These are phyloP conservation scores for Tachina fera DNA, from an alignment of 2,888 invertebrate genomes.

Conservation along the genomic window DNA sequence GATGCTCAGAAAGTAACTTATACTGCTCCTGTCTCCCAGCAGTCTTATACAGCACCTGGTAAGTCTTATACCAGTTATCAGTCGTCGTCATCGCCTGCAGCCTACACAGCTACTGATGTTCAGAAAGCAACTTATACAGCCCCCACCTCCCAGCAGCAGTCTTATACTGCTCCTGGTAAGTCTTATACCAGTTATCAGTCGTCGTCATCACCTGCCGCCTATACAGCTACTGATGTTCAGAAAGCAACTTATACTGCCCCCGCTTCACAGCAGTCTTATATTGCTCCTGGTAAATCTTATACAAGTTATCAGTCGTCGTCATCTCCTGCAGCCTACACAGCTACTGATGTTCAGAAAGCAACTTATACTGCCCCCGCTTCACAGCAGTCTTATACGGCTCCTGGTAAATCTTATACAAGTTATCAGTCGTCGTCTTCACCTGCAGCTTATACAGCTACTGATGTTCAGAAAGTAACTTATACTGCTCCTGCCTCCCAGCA, in stretches of 20 bases:
- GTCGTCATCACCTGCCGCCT: slow-evolving; percentile 21
- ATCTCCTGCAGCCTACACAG: slow-evolving; percentile 19
- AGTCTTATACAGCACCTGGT: slow-evolving; percentile 46
- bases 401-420: slow-evolving; percentile 60
- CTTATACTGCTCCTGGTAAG: slow-evolving; percentile 55
- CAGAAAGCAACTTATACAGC: slow-evolving; percentile 36
- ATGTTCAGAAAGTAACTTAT: slow-evolving; percentile 40
- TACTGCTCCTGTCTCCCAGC: slow-evolving; percentile 10
- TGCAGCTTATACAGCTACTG: not conserved
- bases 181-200: slow-evolving; percentile 62
- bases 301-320: slow-evolving; percentile 60
- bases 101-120: slow-evolving; percentile 4
- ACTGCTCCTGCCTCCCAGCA: slow-evolving; percentile 17
- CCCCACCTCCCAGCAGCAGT: slow-evolving; percentile 23
- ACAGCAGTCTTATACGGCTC: slow-evolving; percentile 42
- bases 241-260: slow-evolving; percentile 28
- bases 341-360: slow-evolving; percentile 27
- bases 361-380: slow-evolving; percentile 20
- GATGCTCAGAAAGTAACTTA: slow-evolving; percentile 42
- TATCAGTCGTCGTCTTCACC: slow-evolving; percentile 59
- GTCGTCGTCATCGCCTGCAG: slow-evolving; percentile 47
- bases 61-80: slow-evolving; percentile 64
- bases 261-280: slow-evolving; percentile 39
- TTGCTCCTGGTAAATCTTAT: slow-evolving; percentile 54
- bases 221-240: slow-evolving; percentile 20